These are phyloP conservation scores for Ypsolopha scabrella DNA, from an alignment of 2,888 invertebrate species.

Conservation along the genomic window DNA sequence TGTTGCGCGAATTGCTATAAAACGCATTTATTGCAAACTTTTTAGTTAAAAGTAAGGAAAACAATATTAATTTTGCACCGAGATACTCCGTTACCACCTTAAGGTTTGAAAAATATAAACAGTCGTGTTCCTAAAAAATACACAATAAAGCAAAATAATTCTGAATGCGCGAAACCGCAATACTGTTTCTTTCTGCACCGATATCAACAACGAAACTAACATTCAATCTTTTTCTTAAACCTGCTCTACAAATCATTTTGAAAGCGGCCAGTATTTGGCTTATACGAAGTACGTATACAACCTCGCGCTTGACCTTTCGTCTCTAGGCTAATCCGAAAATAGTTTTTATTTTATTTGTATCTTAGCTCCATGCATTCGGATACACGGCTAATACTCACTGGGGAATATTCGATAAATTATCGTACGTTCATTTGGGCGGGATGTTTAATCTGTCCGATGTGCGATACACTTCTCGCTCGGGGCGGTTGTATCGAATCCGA, in stretches of 20 bases:
- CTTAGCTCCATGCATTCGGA: conserved; percentile 24
- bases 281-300: not conserved
- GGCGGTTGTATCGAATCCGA: conserved; percentile 16
- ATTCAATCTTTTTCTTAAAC: not conserved
- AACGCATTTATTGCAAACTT: too few relatives aligned
- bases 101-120: too few relatives aligned
- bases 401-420: conserved; percentile 66
- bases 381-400: conserved; percentile 65
- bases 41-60: too few relatives aligned
- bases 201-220: too few relatives aligned
- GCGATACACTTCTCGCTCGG: conserved; percentile 38
- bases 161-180: too few relatives aligned
- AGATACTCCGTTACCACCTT: too few relatives aligned
- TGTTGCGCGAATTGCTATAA: too few relatives aligned
- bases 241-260: not conserved
- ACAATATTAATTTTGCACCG: too few relatives aligned
- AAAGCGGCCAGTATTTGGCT: not conserved
- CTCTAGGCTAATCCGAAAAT: not conserved
- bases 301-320: not conserved
- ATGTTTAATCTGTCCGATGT: conserved; percentile 61
- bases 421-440: conserved; percentile 64
- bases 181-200: too few relatives aligned
- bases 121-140: too few relatives aligned
- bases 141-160: too few relatives aligned
- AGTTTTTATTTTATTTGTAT: not conserved